Conservation (phyloP, 2,113 vertebrate genomes). For the Clarias macrocephalus region DNA sequence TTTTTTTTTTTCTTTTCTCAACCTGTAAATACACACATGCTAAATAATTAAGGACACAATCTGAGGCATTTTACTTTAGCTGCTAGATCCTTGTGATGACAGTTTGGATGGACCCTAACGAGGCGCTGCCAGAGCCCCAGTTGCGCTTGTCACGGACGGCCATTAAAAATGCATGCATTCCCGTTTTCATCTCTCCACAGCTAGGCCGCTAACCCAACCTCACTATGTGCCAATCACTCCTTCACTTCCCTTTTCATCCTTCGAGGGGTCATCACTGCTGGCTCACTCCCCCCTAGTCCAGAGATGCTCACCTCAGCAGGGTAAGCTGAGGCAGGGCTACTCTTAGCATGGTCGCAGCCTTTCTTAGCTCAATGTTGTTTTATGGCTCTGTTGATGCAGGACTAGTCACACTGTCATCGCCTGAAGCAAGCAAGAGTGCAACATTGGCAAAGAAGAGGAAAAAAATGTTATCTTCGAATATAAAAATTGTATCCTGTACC, state of each 20-base stretch:
- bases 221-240: slow-evolving; percentile 40
- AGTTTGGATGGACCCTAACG: slow-evolving; percentile 54
- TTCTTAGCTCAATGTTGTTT: slow-evolving; percentile 33
- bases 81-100: slow-evolving; percentile 45
- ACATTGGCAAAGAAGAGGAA: background rate
- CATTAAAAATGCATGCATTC: slow-evolving; percentile 59
- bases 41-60: slow-evolving; percentile 57
- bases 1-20: background rate
- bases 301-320: slow-evolving; percentile 37
- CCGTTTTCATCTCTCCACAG: slow-evolving; percentile 45
- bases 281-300: slow-evolving; percentile 24
- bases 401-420: slow-evolving; percentile 1
- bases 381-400: slow-evolving; percentile 29
- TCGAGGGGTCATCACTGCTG: slow-evolving; percentile 27
- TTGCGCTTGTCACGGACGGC: slow-evolving; percentile 43
- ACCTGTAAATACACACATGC: slow-evolving; percentile 51
- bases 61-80: slow-evolving; percentile 41
- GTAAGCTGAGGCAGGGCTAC: slow-evolving; percentile 38
- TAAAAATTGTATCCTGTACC: background rate
- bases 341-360: slow-evolving; percentile 45
- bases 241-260: slow-evolving; percentile 16
- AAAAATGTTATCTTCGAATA: background rate
- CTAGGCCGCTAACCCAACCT: background rate
- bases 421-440: slow-evolving; percentile 15
- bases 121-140: slow-evolving; percentile 42